phyloP scores from a whole-genome alignment of 2,888 invertebrate species.

The Orchestes rusci region DNA sequence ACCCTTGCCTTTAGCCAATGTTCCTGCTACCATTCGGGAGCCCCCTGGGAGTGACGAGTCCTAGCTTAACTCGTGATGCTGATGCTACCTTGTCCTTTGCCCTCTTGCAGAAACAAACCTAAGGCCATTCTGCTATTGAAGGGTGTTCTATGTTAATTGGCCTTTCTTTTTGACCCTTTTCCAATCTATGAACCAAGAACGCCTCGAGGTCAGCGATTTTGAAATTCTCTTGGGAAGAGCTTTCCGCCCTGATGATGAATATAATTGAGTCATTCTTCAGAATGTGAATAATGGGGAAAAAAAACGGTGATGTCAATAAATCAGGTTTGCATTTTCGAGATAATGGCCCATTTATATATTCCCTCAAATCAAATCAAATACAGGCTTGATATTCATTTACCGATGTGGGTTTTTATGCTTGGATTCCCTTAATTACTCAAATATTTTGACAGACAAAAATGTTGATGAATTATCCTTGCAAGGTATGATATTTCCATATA shows the following conservation, averaged over 20 bases:
- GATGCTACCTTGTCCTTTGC: constrained; percentile 22
- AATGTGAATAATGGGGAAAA: no score
- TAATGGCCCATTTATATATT: constrained; percentile 26
- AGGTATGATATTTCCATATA: no score
- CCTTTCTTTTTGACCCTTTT: constrained; percentile 32
- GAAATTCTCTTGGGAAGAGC: constrained; percentile 24
- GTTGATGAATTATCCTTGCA: no score
- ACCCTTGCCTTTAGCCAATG: constrained; percentile 45
- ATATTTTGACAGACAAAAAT: constrained; percentile 18
- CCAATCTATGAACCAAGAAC: constrained; percentile 29
- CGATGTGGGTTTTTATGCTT: constrained; percentile 20
- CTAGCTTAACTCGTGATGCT: constrained; percentile 38
- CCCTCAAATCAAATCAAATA: constrained; percentile 26
- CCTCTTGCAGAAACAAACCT: constrained; percentile 25
- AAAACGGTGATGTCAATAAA: no score
- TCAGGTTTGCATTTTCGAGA: no score
- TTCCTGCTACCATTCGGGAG: constrained; percentile 42
- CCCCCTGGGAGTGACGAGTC: constrained; percentile 40
- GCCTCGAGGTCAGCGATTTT: constrained; percentile 29
- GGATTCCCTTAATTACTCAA: constrained; percentile 23
- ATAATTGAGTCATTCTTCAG: no score
- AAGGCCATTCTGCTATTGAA: constrained; percentile 28
- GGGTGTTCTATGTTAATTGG: constrained; percentile 34
- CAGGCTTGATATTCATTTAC: constrained; percentile 25
- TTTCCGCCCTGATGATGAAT: background rate